Percentiles rank a stretch among this genome's conserved stretches.
Evolutionary conservation across 1,140 invertebrate species (phyloP).

Genomic region (Drosophila watanabei): DNA sequence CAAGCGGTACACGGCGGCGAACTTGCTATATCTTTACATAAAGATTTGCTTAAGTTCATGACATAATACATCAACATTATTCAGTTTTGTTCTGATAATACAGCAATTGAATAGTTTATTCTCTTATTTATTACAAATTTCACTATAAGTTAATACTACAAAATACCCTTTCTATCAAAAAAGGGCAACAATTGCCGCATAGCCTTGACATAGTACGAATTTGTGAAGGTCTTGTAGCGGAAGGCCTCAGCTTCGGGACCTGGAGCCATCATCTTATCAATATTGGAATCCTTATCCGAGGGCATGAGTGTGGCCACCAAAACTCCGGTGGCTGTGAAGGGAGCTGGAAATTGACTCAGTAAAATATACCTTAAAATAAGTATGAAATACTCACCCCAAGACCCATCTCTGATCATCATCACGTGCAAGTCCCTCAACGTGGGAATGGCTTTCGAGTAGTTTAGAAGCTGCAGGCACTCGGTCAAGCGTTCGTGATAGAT

Average conservation of each 20-base stretch:
- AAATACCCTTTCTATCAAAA: not conserved
- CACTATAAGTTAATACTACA: not conserved
- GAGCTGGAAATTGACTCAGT: slow-evolving; percentile 16
- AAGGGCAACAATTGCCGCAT: slow-evolving; percentile 10
- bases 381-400: slow-evolving; percentile 53
- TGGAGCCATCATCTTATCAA: slow-evolving; percentile 39
- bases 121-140: not conserved
- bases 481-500: slow-evolving; percentile 66
- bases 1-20: not conserved
- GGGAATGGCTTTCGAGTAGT: slow-evolving; percentile 61
- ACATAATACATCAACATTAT: not conserved
- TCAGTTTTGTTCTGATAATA: not conserved
- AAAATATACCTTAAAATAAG: not conserved
- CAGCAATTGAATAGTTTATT: not conserved
- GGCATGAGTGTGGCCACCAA: slow-evolving; percentile 43
- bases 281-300: slow-evolving; percentile 65
- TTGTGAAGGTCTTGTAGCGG: slow-evolving; percentile 47
- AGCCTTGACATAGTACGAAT: slow-evolving; percentile 8
- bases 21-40: not conserved
- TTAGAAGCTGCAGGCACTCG: slow-evolving; percentile 58
- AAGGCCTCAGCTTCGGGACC: slow-evolving; percentile 48
- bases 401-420: slow-evolving; percentile 59
- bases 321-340: slow-evolving; percentile 36
- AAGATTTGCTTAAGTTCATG: not conserved
- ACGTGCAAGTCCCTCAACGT: slow-evolving; percentile 58